Percentiles rank a stretch among this genome's conserved stretches.
phyloP scores from a whole-genome alignment of 2,888 invertebrate species.

The Oscheius sp. region DNA sequence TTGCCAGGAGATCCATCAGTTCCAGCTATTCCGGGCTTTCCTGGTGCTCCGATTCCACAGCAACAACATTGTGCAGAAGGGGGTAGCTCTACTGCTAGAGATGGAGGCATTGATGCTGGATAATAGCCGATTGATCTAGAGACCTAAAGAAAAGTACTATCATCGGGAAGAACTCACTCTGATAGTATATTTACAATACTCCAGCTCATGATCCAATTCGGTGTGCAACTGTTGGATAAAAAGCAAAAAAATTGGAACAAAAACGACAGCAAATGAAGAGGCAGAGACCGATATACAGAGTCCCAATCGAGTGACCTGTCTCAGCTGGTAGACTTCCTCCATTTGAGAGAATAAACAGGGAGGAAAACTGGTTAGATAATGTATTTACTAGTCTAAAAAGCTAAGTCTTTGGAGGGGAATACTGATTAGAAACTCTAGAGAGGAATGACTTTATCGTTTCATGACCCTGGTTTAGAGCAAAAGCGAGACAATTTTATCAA shows the following conservation, averaged over 20 bases:
- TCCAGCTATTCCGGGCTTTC: background rate
- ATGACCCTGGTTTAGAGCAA: too few species aligned
- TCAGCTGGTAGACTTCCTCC: conserved; percentile 11
- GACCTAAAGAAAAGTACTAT: too few species aligned
- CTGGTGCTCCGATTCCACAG: background rate
- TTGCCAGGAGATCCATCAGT: background rate
- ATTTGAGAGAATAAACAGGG: background rate
- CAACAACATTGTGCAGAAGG: background rate
- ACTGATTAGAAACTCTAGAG: too few species aligned
- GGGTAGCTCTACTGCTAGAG: background rate
- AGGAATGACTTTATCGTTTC: too few species aligned
- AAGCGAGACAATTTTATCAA: too few species aligned
- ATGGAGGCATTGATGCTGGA: too few species aligned
- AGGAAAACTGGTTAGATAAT: too few species aligned
- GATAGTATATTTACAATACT: background rate
- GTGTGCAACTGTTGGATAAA: background rate
- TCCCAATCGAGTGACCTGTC: background rate
- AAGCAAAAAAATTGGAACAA: background rate
- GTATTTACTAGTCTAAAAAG: too few species aligned
- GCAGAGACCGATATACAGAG: background rate
- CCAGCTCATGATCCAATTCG: conserved; percentile 1
- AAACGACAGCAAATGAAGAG: background rate
- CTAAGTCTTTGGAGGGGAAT: too few species aligned
- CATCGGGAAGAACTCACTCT: too few species aligned
- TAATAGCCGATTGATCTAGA: too few species aligned